Evolutionary conservation across 2,888 invertebrate species (phyloP).

Genomic region (Chorisops tibialis): DNA sequence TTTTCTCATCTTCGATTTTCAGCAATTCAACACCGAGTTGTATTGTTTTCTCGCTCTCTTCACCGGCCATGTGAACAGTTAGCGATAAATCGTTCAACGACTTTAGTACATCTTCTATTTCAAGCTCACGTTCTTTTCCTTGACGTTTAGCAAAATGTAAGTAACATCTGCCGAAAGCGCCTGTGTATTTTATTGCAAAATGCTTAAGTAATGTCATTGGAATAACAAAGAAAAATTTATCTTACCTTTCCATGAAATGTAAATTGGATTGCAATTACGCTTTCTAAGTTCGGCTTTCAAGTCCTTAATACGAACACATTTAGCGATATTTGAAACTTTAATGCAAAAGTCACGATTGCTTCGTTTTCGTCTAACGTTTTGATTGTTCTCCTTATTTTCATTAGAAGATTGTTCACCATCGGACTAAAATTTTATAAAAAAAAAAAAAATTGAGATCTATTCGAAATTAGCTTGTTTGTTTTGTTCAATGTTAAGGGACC

Average conservation of each 20-base stretch:
- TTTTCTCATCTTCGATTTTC: constrained; percentile 29
- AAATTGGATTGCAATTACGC: constrained; percentile 71
- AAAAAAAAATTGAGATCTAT: too few species aligned
- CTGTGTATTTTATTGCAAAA: constrained; percentile 43
- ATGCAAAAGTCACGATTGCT: constrained; percentile 46
- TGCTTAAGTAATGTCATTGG: background rate
- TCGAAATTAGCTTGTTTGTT: too few species aligned
- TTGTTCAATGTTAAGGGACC: too few species aligned
- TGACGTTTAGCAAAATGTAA: constrained; percentile 71
- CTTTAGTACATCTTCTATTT: constrained; percentile 47
- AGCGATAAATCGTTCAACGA: constrained; percentile 48
- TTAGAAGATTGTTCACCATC: constrained; percentile 49
- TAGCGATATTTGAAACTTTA: constrained; percentile 69
- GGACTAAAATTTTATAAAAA: constrained; percentile 38
- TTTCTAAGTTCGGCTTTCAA: constrained; percentile 69
- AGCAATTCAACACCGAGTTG: constrained; percentile 36
- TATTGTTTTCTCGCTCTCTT: constrained; percentile 33
- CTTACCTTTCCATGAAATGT: constrained; percentile 69
- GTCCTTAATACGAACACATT: constrained; percentile 68
- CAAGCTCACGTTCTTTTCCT: constrained; percentile 49
- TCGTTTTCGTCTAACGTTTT: constrained; percentile 32
- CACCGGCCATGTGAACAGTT: constrained; percentile 35
- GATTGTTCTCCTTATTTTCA: constrained; percentile 47
- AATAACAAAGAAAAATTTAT: constrained; percentile 4
- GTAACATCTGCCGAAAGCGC: constrained; percentile 66